Evolutionary conservation across 2,888 invertebrate species (phyloP).

Genomic region (Phymatocera aterrima): DNA sequence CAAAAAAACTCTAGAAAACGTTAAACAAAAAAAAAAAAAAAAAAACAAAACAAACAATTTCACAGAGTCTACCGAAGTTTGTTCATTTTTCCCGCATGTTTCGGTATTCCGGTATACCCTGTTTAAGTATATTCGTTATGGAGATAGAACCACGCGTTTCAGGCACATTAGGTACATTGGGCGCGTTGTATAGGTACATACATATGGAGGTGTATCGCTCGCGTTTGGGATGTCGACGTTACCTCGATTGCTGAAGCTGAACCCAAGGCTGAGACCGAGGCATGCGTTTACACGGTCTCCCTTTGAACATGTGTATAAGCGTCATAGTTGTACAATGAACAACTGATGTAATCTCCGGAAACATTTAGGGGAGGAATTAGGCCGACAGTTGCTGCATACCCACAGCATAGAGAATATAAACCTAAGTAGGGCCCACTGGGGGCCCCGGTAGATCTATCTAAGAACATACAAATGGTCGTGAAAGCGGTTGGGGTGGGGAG

Average conservation of each 20-base stretch:
- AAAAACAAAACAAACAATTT: no score
- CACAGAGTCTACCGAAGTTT: not conserved
- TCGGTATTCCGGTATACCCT: not conserved
- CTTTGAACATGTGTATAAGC: constrained; percentile 42
- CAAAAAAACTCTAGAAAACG: no score
- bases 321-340: constrained; percentile 66
- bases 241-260: not conserved
- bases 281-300: constrained; percentile 11
- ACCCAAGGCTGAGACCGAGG: not conserved
- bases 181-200: not conserved
- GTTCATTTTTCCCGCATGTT: not conserved
- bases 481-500: constrained; percentile 32
- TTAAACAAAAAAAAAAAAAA: not conserved
- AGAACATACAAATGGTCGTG: not conserved
- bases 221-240: not conserved
- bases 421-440: constrained; percentile 49
- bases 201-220: not conserved
- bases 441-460: constrained; percentile 34
- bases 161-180: not conserved
- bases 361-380: constrained; percentile 74
- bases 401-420: constrained; percentile 53
- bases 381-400: constrained; percentile 70
- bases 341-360: constrained; percentile 73
- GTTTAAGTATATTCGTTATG: not conserved
- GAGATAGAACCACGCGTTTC: not conserved